These are phyloP conservation scores for Hephaestus fuliginosus DNA, from an alignment of 2,797 vertebrate species.

Conservation along the genomic window DNA sequence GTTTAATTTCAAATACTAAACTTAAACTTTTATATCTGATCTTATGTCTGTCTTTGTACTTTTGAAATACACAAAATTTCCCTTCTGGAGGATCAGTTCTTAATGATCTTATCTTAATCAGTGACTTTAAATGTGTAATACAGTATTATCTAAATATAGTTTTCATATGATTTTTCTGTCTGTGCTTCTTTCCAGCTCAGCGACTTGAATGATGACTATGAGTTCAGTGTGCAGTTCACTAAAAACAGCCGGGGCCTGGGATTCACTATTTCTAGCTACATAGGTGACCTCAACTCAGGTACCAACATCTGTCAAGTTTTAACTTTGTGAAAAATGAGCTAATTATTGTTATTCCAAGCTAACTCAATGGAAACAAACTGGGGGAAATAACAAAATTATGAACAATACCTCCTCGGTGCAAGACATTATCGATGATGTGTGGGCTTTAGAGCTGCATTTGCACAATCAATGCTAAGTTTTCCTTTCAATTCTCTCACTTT, in stretches of 20 bases:
- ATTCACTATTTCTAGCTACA: constrained; percentile 93
- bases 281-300: constrained; percentile 93
- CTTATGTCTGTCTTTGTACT: too few species aligned
- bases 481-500: not conserved
- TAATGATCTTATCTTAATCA: not conserved
- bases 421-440: not conserved
- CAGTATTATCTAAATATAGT: not conserved
- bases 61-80: too few species aligned
- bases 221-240: constrained; percentile 90
- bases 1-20: too few species aligned
- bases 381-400: not conserved
- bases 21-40: too few species aligned
- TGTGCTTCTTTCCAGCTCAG: constrained; percentile 76
- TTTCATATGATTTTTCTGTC: not conserved
- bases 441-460: not conserved
- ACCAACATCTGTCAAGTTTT: constrained; percentile 42
- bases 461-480: constrained; percentile 1
- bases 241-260: constrained; percentile 93
- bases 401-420: not conserved
- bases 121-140: not conserved
- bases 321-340: not conserved
- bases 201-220: constrained; percentile 75
- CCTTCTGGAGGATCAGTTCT: too few species aligned
- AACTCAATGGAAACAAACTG: not conserved
- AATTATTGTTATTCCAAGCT: constrained; percentile 1